phyloP scores from a whole-genome alignment of 2,888 invertebrate species.

The Asteroscopus sphinx region DNA sequence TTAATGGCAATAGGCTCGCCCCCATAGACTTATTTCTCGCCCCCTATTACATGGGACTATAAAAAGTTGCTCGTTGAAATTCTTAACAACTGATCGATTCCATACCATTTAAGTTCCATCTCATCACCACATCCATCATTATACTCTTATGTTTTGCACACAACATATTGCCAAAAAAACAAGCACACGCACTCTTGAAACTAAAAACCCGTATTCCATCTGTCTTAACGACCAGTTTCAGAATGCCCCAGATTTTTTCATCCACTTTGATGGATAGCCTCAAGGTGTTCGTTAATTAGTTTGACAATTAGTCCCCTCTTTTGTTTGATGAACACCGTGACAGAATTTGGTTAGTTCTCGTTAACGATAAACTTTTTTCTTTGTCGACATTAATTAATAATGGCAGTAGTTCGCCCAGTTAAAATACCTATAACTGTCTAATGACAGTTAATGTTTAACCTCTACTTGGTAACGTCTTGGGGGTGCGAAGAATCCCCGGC shows the following conservation, averaged over 20 bases:
- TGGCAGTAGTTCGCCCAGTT: too few species aligned
- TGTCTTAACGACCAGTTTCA: constrained; percentile 30
- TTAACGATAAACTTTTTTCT: constrained; percentile 37
- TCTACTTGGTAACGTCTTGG: too few species aligned
- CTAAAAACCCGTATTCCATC: constrained; percentile 12
- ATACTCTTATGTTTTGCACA: too few species aligned
- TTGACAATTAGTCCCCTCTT: constrained; percentile 69
- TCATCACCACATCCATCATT: constrained; percentile 11
- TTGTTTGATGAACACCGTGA: constrained; percentile 57
- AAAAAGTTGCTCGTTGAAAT: neutral
- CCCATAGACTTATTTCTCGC: too few species aligned
- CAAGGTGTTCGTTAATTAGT: constrained; percentile 78
- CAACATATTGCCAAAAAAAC: constrained; percentile 3
- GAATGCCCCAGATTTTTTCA: constrained; percentile 44
- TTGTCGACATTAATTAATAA: constrained; percentile 44
- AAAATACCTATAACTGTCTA: too few species aligned
- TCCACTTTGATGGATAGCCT: constrained; percentile 71
- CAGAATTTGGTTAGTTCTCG: constrained; percentile 31
- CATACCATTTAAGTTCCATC: constrained; percentile 12
- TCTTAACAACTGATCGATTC: neutral
- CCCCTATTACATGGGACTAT: too few species aligned
- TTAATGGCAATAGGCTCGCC: too few species aligned
- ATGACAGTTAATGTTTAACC: too few species aligned
- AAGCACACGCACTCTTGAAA: constrained; percentile 17
- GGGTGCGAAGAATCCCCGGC: too few species aligned